These are phyloP conservation scores for Bufo gargarizans DNA, from an alignment of 2,113 vertebrate species.

Conservation along the genomic window DNA sequence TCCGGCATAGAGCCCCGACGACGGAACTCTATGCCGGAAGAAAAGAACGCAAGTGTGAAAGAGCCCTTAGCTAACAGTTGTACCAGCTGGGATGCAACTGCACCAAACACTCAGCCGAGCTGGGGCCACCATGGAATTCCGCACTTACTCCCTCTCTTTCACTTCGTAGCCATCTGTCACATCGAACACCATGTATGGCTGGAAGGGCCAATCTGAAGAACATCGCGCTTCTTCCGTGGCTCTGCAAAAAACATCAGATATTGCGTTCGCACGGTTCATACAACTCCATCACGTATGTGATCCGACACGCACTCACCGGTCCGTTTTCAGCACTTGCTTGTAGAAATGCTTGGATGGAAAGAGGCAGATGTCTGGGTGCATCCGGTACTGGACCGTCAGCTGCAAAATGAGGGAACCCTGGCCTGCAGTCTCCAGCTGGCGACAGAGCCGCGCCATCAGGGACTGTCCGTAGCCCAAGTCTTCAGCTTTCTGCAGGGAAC, in stretches of 20 bases:
- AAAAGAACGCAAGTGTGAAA: too few species aligned
- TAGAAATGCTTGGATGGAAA: slow-evolving; percentile 86
- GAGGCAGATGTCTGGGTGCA: slow-evolving; percentile 86
- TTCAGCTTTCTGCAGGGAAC: slow-evolving; percentile 75
- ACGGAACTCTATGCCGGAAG: too few species aligned
- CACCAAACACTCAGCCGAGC: not conserved
- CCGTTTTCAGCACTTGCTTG: slow-evolving; percentile 71
- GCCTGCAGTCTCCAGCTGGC: slow-evolving; percentile 63
- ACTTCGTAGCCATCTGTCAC: slow-evolving; percentile 78
- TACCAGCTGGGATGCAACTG: not conserved
- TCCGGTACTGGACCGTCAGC: slow-evolving; percentile 81
- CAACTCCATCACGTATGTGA: not conserved
- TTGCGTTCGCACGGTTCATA: not conserved
- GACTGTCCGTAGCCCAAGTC: slow-evolving; percentile 81
- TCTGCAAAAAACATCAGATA: slow-evolving; percentile 63
- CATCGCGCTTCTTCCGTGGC: slow-evolving; percentile 71
- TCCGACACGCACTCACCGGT: slow-evolving; percentile 64
- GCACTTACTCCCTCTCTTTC: slow-evolving; percentile 78
- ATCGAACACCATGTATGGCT: slow-evolving; percentile 84
- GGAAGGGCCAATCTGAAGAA: slow-evolving; percentile 79
- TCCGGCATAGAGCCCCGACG: too few species aligned
- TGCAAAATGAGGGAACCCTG: slow-evolving; percentile 68
- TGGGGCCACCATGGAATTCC: not conserved
- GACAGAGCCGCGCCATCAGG: slow-evolving; percentile 79
- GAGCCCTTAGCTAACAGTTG: too few species aligned